Evolutionary conservation across 2,888 invertebrate genomes (phyloP), one percentile per base, ranked within the genome.

Genomic region (Ophraella communa): DNA sequence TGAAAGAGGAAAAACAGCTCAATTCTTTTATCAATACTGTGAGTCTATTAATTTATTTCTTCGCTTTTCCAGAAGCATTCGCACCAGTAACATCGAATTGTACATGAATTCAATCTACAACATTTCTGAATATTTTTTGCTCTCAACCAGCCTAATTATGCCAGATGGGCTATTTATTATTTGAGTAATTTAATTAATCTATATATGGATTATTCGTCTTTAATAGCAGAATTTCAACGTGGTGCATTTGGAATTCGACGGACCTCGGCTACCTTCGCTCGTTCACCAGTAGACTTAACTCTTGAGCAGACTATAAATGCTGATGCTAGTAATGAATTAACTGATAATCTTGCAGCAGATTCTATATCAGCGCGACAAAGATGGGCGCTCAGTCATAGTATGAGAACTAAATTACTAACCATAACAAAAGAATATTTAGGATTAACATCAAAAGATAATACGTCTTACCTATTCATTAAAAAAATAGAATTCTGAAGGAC

Each of bases 271-370:
- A 68, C 68, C 53, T 74, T 73, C 52, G 72, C 72, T 21, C 30
- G 69, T 57, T 66, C 68, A 10, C 59, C 66, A 4, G 68, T 68
- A 21, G 68, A 68, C 53, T 65, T 68, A 39, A 69, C 66, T 3
- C 51, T 75, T 8, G 72, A 75, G 42, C 75, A 75, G 51, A 75
- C 72, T 7, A 70, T 74, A 14, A 74, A 75, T 68, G 76, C 68
- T 53, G 69, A 66, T 65, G 54, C 61, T 21, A 47, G 47, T 21
- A 66, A 66, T 60, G 30, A 55, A 45, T 56, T 66, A 21, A 20
- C 66, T 33, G 23, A 56, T 64, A 56, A 59, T 23, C 52, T 59
- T 55, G 18, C 59, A 11, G 60, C 27, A 47, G 57, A 73, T 42
- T 49, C 58, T 21, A 58, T 58, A 49, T 49, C 49, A 33, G 49